phyloP scores from a whole-genome alignment of 2,888 invertebrate genomes.

The Pandemis cinnamomeana region DNA sequence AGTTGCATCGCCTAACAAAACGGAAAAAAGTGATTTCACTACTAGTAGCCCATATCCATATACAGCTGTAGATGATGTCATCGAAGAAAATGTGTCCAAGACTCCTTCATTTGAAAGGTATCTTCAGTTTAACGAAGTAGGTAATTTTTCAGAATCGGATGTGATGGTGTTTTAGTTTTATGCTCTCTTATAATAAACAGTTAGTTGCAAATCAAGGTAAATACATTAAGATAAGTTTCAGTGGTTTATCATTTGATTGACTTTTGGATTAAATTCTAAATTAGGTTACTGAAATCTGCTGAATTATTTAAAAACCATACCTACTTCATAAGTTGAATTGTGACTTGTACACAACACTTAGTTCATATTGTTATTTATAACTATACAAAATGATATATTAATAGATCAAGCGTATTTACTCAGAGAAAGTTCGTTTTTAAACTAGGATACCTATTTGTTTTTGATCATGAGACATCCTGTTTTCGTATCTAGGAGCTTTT shows the following conservation, averaged over 20 bases:
- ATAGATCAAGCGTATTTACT: no score
- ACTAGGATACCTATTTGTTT: not conserved
- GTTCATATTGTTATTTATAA: no score
- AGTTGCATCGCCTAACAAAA: not conserved
- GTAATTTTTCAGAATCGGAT: conserved; percentile 2
- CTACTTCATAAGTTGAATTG: no score
- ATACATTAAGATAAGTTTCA: not conserved
- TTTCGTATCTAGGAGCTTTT: not conserved
- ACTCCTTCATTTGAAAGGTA: not conserved
- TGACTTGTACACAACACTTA: no score
- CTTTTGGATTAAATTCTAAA: conserved; percentile 40
- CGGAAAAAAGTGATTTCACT: not conserved
- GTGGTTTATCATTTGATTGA: not conserved
- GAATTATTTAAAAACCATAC: conserved; percentile 14
- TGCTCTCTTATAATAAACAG: not conserved
- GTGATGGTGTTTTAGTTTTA: conserved; percentile 4
- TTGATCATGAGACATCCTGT: not conserved
- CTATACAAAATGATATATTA: no score
- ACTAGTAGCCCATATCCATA: not conserved
- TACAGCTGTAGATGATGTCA: not conserved
- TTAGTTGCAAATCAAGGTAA: not conserved
- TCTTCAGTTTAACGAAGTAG: conserved; percentile 1
- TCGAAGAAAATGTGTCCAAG: not conserved
- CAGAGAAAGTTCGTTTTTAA: not conserved
- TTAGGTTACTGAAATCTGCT: conserved; percentile 31